Evolutionary conservation across 2,113 vertebrate genomes (phyloP).

Genomic region (Cnemophilus loriae): DNA sequence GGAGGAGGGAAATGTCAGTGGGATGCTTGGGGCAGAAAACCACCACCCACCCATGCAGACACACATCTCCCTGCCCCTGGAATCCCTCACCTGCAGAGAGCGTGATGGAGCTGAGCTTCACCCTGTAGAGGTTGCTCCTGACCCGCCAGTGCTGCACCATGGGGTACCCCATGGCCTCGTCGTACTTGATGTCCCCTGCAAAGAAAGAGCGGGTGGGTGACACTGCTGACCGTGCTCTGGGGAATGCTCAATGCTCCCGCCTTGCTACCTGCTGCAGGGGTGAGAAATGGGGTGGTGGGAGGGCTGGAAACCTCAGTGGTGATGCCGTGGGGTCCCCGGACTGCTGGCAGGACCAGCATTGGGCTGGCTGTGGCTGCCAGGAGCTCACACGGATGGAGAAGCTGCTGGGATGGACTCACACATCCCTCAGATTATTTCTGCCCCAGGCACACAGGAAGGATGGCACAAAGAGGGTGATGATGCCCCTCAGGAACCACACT

Average conservation of each 20-base stretch:
- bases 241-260: not conserved
- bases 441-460: not conserved
- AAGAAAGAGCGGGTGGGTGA: not conserved
- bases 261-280: accelerated
- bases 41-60: accelerated
- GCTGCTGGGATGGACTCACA: not conserved
- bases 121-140: conserved; percentile 93
- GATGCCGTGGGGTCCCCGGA: accelerated
- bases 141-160: conserved; percentile 97
- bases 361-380: not conserved
- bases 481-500: not conserved
- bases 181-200: conserved; percentile 88
- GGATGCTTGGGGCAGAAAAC: not conserved
- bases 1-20: not conserved
- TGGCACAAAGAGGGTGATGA: not conserved
- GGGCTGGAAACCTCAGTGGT: not conserved
- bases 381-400: not conserved
- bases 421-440: not conserved
- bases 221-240: accelerated
- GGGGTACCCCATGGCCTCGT: conserved; percentile 93
- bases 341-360: not conserved
- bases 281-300: accelerated
- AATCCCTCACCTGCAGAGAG: conserved; percentile 86
- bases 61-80: accelerated
- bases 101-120: conserved; percentile 95